Evolutionary conservation across 2,888 invertebrate genomes (phyloP).

Genomic region (Oscheius onirici): DNA sequence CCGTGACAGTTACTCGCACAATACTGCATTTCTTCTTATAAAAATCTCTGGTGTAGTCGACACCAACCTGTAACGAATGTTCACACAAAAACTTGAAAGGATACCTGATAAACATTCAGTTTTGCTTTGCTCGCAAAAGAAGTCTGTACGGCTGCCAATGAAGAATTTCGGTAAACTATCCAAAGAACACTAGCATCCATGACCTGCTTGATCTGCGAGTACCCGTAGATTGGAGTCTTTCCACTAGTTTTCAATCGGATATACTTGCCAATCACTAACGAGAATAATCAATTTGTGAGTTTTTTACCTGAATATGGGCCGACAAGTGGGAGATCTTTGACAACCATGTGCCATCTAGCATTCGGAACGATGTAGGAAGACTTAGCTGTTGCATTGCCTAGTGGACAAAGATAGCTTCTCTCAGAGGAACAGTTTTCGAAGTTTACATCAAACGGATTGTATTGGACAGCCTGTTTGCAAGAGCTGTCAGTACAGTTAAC

Average conservation of each 20-base stretch:
- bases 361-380: conserved; percentile 39
- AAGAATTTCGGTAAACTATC: conserved; percentile 44
- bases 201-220: conserved; percentile 34
- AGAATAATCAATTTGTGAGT: background rate
- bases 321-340: conserved; percentile 46
- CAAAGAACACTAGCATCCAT: conserved; percentile 53
- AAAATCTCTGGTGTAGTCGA: conserved; percentile 47
- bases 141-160: conserved; percentile 38
- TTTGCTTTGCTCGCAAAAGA: conserved; percentile 38
- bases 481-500: conserved; percentile 40
- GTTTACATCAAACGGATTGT: conserved; percentile 50
- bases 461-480: conserved; percentile 45
- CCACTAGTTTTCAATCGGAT: conserved; percentile 40
- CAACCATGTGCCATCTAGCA: conserved; percentile 46
- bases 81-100: background rate
- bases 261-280: conserved; percentile 44
- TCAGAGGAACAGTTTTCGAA: background rate
- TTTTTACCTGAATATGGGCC: conserved; percentile 47
- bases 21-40: conserved; percentile 43
- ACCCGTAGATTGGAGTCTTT: conserved; percentile 37
- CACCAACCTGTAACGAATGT: conserved; percentile 38
- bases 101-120: conserved; percentile 41
- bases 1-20: conserved; percentile 48
- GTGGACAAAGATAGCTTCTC: conserved; percentile 39
- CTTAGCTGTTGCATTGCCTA: conserved; percentile 50